Evolutionary conservation across 2,888 invertebrate genomes (phyloP), one percentile per base, ranked within the genome.

Genomic region (Dynastes grantii): DNA sequence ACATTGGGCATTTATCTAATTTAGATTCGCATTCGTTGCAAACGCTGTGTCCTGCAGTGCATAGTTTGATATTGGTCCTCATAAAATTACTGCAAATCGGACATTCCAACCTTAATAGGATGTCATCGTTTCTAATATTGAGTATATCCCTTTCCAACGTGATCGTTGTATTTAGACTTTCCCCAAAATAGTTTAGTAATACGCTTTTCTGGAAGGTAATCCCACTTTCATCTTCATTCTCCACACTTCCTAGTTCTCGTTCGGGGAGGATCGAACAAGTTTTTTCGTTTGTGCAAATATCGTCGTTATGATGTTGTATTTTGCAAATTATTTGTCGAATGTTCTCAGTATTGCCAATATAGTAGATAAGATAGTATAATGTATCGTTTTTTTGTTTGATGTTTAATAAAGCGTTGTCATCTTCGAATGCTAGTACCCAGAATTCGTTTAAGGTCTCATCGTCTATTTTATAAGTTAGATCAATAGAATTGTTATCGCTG

Each of bases 21-120:
- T 78, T 78, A 13, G 64, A 65, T 55, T 73, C 65, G 45, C 78
- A 78, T 53, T 65, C 55, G 11, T 65, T 55, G 32, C 78, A 78
- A 40, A 78, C 65, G 27, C 78, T 78, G 40, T 78, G 78, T 1
- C 78, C 78, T 0, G 64, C 55, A n/a, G 55, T 32, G 64, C 78
- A 78, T 1, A 78, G 45, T 40, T 63, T 65, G 22, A 78, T 73
- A 22, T 78, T 73, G 9, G 53, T 65, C 53, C 55, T 65, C 78
- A 78, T 78, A 27, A 64, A 78, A 67, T 78, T 73, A 8, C 55
- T 78, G 49, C 78, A 78, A 55, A 78, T 71, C 32, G 78, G 78
- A 8, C 78, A 78, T 45, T 78, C 78, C 11, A 78, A 64, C 32
- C 73, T 73, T 53, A 53, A 55, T 58, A 78, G 65, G 13, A 78